Percentiles rank a stretch among this genome's conserved stretches.
Evolutionary conservation across 2,113 vertebrate species (phyloP).

Genomic region (Hippocampus comes): DNA sequence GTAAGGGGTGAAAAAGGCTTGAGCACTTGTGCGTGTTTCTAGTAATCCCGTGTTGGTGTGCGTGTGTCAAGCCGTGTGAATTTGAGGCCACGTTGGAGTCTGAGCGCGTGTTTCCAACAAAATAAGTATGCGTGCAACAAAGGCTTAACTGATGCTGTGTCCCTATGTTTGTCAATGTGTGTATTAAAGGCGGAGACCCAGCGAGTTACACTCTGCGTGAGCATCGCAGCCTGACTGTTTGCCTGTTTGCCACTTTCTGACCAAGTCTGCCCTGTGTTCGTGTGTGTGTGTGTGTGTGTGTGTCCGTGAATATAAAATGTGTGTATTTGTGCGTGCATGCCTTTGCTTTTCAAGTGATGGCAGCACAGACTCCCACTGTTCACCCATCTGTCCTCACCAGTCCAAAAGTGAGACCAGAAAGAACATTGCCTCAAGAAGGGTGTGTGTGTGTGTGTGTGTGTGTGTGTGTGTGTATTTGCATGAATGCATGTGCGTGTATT

Average conservation of each 20-base stretch:
- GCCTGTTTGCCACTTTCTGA: slow-evolving; percentile 46
- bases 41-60: slow-evolving; percentile 32
- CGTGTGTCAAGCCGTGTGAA: slow-evolving; percentile 8
- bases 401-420: slow-evolving; percentile 64
- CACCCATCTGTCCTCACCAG: slow-evolving; percentile 66
- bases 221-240: slow-evolving; percentile 38
- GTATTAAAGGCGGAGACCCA: slow-evolving; percentile 3
- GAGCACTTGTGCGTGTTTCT: slow-evolving; percentile 25
- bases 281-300: slow-evolving; percentile 14
- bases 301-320: slow-evolving; percentile 33
- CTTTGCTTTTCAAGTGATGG: slow-evolving; percentile 43
- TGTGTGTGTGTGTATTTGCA: slow-evolving; percentile 12
- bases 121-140: slow-evolving; percentile 26
- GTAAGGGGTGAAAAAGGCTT: slow-evolving; percentile 9
- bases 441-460: slow-evolving; percentile 13
- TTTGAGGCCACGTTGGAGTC: slow-evolving; percentile 13
- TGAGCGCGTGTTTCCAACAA: slow-evolving; percentile 33
- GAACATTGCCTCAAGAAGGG: slow-evolving; percentile 49
- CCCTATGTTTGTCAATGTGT: slow-evolving; percentile 5
- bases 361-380: slow-evolving; percentile 67
- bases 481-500: slow-evolving; percentile 28
- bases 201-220: slow-evolving; percentile 21
- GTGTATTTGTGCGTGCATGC: slow-evolving; percentile 37
- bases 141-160: slow-evolving; percentile 19
- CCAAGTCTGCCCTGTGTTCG: slow-evolving; percentile 40